Percentiles rank a stretch among this genome's conserved stretches.
Evolutionary conservation across 2,888 invertebrate genomes (phyloP).

Genomic region (Zaprionus lineosus): DNA sequence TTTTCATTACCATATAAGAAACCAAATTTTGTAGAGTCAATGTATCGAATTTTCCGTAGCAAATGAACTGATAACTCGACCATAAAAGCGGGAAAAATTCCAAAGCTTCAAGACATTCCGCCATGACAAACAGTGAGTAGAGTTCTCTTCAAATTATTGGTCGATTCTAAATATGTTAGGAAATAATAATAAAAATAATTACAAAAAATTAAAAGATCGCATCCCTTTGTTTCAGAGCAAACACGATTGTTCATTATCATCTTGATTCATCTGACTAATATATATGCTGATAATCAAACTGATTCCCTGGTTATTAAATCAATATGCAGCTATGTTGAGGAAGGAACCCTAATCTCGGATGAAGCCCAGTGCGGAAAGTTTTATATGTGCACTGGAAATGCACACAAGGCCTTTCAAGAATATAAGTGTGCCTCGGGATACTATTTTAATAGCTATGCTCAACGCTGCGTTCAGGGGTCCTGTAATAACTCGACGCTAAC

Average conservation of each 20-base stretch:
- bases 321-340: slow-evolving; percentile 12
- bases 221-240: background rate
- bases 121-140: slow-evolving; percentile 27
- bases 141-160: too few relatives aligned
- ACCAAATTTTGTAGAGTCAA: slow-evolving; percentile 20
- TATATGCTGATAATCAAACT: background rate
- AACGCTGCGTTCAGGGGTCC: slow-evolving; percentile 40
- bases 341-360: slow-evolving; percentile 46
- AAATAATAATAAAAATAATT: too few relatives aligned
- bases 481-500: slow-evolving; percentile 16
- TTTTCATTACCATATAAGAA: slow-evolving; percentile 59
- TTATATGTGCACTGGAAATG: slow-evolving; percentile 50
- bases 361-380: slow-evolving; percentile 57
- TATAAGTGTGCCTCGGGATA: slow-evolving; percentile 49
- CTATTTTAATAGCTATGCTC: slow-evolving; percentile 37
- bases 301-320: background rate
- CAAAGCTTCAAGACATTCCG: background rate
- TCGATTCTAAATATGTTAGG: too few relatives aligned
- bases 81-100: background rate
- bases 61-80: slow-evolving; percentile 37
- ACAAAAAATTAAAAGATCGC: too few relatives aligned
- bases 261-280: background rate
- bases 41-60: slow-evolving; percentile 11
- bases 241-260: background rate
- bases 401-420: slow-evolving; percentile 29